Conservation (phyloP, 2,113 vertebrate species). For the Neopipo cinnamomea region DNA sequence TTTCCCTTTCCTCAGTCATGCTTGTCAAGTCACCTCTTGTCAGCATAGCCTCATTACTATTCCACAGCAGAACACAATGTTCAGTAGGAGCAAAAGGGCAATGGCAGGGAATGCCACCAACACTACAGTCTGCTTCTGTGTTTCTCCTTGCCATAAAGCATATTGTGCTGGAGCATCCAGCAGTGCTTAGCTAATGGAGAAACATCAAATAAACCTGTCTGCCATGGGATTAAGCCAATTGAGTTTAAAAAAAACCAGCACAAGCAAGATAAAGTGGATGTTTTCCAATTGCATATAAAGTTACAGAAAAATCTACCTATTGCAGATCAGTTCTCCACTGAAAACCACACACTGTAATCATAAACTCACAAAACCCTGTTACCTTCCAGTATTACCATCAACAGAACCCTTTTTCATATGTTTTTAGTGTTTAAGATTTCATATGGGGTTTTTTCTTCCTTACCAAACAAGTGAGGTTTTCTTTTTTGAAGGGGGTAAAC, state of each 20-base stretch:
- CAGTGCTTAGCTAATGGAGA: background rate
- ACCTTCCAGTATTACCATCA: background rate
- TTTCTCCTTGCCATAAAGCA: background rate
- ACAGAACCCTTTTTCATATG: background rate
- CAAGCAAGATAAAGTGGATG: background rate
- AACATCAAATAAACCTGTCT: background rate
- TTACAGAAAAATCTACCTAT: background rate
- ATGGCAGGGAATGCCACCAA: background rate
- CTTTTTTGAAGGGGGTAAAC: background rate
- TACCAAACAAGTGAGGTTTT: background rate
- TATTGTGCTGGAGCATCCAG: background rate
- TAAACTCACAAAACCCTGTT: background rate
- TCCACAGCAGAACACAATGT: background rate
- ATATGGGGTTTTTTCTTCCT: accelerated
- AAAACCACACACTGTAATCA: background rate
- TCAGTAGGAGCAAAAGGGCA: background rate
- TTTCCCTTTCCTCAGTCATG: background rate
- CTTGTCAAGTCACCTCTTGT: background rate
- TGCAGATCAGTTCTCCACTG: background rate
- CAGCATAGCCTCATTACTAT: background rate
- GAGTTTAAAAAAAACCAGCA: slow-evolving; percentile 1
- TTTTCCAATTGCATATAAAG: background rate
- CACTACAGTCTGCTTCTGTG: background rate
- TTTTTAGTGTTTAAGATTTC: background rate
- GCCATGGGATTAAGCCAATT: background rate